Base-by-base conservation (phyloP, 1,140 invertebrate species). In the Euura lappo region DNA sequence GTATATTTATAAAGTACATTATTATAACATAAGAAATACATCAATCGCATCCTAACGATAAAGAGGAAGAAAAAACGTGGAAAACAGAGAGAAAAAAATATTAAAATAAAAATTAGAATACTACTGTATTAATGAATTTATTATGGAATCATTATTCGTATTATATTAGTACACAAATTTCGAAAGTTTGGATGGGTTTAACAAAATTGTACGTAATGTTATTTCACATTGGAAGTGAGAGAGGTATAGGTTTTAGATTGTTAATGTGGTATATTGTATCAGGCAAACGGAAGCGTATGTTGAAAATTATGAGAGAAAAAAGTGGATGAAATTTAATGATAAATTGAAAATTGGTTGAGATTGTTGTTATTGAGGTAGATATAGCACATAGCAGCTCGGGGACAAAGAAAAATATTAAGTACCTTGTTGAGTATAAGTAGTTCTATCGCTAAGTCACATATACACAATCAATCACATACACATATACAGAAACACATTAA, bases 401-500 rank as follows among this genome's bases (percentile, higher is more conserved):
- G 78, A 80, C 69, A 71, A 75, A 73, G 78, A 78, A 78, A 45
- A 80, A 79, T 83, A 83, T 82, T 79, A 82, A 86, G 85, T 86
- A 87, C 84, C 85, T 86, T 85, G 82, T 87, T 84, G 84, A 85
- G 73, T 84, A 84, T 85, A 87, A 86, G 83, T 84, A 86, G 81
- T 78, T 84, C 74, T 79, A 84, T 84, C 77, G 79, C 79, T 81
- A 82, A 82, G 76, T 79, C 76, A 77, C 74, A 77, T 73, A 75
- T 76, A 72, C 71, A 74, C 72, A 71, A 75, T 28, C 51, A 60
- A 60, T 60, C 51, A 60, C 51, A 60, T n/a, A 60, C 8, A 60
- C 28, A 28, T 28, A 28, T 28, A 28, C 28, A 28, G 28, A 28
- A 28, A 28, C 28, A 28, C 28, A 28, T 28, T 60, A 60, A 11